phyloP scores from a whole-genome alignment of 2,888 invertebrate species.

The Sesamia inferens region DNA sequence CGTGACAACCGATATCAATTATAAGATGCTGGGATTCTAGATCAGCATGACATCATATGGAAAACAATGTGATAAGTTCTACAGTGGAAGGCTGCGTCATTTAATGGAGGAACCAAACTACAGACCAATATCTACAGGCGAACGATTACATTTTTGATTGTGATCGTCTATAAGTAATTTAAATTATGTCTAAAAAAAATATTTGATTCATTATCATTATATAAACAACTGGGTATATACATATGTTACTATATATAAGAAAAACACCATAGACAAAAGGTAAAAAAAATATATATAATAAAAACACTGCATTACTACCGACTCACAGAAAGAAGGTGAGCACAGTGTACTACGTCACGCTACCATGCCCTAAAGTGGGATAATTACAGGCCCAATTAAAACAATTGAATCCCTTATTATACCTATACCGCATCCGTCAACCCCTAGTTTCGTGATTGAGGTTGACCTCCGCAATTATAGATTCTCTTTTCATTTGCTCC shows the following conservation, averaged over 20 bases:
- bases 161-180: too few relatives aligned
- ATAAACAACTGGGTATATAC: too few relatives aligned
- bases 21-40: slow-evolving; percentile 48
- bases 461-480: slow-evolving; percentile 75
- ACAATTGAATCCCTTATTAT: slow-evolving; percentile 9
- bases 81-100: slow-evolving; percentile 40
- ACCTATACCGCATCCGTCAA: slow-evolving; percentile 67
- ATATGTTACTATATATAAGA: too few relatives aligned
- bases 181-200: too few relatives aligned
- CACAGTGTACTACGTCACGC: not conserved
- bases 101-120: slow-evolving; percentile 26
- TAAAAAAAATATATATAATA: not conserved
- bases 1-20: slow-evolving; percentile 59
- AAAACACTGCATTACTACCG: not conserved
- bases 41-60: slow-evolving; percentile 63
- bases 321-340: not conserved
- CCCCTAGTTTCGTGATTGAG: slow-evolving; percentile 19
- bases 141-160: not conserved
- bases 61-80: slow-evolving; percentile 48
- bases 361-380: not conserved
- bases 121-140: slow-evolving; percentile 3
- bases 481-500: slow-evolving; percentile 81
- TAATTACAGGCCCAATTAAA: not conserved
- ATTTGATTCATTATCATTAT: too few relatives aligned
- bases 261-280: not conserved